A percentile compares a stretch with the other conserved stretches of the same genome.
phyloP scores from a whole-genome alignment of 2,888 invertebrate genomes.

The Girardia tigrina region DNA sequence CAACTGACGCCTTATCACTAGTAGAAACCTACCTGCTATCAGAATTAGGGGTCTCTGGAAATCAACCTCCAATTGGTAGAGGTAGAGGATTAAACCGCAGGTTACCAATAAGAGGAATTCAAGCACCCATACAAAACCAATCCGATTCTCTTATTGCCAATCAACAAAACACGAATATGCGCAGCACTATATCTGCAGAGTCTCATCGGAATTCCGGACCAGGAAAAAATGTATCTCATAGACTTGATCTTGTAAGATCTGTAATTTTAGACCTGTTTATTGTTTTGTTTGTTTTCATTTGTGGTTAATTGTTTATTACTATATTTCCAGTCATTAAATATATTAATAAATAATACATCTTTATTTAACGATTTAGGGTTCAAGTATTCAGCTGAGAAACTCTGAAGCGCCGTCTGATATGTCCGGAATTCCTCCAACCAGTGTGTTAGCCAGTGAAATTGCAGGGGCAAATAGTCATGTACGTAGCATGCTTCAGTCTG shows the following conservation, averaged over 20 bases:
- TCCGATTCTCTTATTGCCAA: neutral
- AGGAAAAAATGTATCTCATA: neutral
- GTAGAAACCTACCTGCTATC: neutral
- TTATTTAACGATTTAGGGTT: neutral
- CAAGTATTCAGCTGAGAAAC: slow-evolving; percentile 1
- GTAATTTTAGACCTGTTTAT: too few species aligned
- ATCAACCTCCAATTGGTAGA: neutral
- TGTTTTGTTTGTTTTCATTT: too few species aligned
- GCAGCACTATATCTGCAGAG: neutral
- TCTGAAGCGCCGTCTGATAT: neutral
- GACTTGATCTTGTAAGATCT: slow-evolving; percentile 13
- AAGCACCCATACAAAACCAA: neutral
- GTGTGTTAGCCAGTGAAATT: slow-evolving; percentile 1
- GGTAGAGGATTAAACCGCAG: neutral
- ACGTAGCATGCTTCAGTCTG: neutral
- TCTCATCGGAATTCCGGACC: neutral
- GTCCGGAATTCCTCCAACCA: slow-evolving; percentile 6
- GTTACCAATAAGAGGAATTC: neutral
- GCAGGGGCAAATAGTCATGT: slow-evolving; percentile 16
- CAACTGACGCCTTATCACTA: neutral
- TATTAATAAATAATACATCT: too few species aligned
- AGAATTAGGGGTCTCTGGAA: neutral
- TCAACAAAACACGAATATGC: neutral
- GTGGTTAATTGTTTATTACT: too few species aligned
- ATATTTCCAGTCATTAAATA: too few species aligned